phyloP scores from a whole-genome alignment of 1,140 invertebrate species.

The Bombus fervidus region DNA sequence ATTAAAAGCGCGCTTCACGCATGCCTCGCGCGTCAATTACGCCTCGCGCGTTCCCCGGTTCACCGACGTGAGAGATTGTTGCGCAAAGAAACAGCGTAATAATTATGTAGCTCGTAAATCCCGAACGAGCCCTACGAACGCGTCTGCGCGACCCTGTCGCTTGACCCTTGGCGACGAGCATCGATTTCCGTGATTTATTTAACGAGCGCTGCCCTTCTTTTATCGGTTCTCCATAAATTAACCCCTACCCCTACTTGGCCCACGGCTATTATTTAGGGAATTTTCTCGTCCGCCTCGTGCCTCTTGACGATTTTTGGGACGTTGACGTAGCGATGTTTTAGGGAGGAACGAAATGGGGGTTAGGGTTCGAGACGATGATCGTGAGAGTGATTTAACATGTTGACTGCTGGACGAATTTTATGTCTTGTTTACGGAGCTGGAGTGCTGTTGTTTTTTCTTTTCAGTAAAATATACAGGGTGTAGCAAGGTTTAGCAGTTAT shows the following conservation, averaged over 20 bases:
- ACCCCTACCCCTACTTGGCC: too few species aligned
- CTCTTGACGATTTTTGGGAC: not conserved
- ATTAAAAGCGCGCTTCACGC: constrained; percentile 59
- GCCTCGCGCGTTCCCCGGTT: not conserved
- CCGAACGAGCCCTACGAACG: not conserved
- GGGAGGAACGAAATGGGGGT: too few species aligned
- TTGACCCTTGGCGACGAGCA: constrained; percentile 19
- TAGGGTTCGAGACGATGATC: too few species aligned
- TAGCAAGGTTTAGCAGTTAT: too few species aligned
- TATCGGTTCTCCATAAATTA: constrained; percentile 34
- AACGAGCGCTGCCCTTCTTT: constrained; percentile 22
- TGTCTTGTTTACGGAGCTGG: too few species aligned
- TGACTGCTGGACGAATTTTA: too few species aligned
- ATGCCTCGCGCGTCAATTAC: constrained; percentile 58
- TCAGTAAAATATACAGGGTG: too few species aligned
- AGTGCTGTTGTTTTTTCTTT: too few species aligned
- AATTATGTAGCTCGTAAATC: constrained; percentile 29
- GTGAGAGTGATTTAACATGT: too few species aligned
- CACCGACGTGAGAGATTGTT: constrained; percentile 13
- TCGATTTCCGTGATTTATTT: constrained; percentile 31
- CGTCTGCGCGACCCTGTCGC: constrained; percentile 21
- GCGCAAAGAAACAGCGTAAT: constrained; percentile 24
- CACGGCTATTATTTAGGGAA: constrained; percentile 9
- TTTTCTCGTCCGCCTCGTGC: not conserved
- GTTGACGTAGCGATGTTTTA: too few species aligned